phyloP scores from a whole-genome alignment of 2,888 invertebrate species.

The Calephelis perditalis region DNA sequence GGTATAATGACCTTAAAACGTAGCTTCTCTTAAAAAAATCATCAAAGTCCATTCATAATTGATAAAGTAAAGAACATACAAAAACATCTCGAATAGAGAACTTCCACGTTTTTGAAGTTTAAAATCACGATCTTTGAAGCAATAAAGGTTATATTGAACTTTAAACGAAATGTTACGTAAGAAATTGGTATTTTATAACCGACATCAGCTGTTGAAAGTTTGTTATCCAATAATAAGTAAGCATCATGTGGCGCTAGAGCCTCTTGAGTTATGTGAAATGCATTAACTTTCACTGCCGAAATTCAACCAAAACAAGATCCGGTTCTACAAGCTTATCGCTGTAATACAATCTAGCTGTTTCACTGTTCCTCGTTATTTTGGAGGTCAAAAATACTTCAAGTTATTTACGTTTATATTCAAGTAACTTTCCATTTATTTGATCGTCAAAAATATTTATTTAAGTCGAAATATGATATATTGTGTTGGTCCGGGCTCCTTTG shows the following conservation, averaged over 20 bases:
- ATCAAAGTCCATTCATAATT: too few relatives aligned
- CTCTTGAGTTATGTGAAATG: slow-evolving; percentile 53
- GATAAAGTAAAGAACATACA: not conserved
- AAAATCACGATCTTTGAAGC: not conserved
- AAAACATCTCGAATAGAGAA: too few relatives aligned
- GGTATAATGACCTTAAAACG: too few relatives aligned
- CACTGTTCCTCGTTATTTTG: slow-evolving; percentile 2
- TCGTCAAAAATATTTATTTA: not conserved
- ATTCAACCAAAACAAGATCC: slow-evolving; percentile 54
- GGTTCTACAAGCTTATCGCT: slow-evolving; percentile 41
- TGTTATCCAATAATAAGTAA: slow-evolving; percentile 48
- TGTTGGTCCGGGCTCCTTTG: too few relatives aligned
- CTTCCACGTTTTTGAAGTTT: too few relatives aligned
- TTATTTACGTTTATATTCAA: not conserved
- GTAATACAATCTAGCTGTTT: slow-evolving; percentile 17
- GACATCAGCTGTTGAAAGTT: slow-evolving; percentile 53
- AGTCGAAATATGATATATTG: too few relatives aligned
- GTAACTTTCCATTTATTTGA: not conserved
- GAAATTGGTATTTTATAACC: slow-evolving; percentile 51
- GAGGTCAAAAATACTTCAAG: slow-evolving; percentile 7
- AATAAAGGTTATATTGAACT: slow-evolving; percentile 12
- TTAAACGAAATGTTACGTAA: slow-evolving; percentile 22
- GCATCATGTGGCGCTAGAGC: slow-evolving; percentile 42
- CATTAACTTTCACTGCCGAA: slow-evolving; percentile 61
- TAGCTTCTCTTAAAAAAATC: too few relatives aligned